Percentiles rank a stretch among this genome's conserved stretches.
These are phyloP conservation scores for Drosophila busckii DNA, from an alignment of 1,140 invertebrate species.

Conservation along the genomic window DNA sequence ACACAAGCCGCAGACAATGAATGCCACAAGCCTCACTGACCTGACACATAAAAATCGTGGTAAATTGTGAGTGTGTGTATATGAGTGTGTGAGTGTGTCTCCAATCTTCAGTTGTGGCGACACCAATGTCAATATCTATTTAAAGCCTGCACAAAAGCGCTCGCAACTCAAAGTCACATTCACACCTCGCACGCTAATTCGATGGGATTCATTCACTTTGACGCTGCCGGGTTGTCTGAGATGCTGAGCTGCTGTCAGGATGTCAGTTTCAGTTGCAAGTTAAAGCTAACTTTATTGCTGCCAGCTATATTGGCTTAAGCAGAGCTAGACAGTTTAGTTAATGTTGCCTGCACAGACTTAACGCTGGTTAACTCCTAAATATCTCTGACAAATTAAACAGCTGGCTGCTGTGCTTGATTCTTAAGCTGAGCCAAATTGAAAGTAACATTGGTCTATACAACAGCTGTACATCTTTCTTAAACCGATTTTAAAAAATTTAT, in stretches of 20 bases:
- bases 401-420: not conserved
- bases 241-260: not conserved
- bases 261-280: conserved; percentile 6
- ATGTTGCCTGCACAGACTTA: too few species aligned
- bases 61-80: not conserved
- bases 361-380: too few species aligned
- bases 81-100: conserved; percentile 1
- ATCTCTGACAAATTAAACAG: too few species aligned
- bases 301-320: conserved; percentile 6
- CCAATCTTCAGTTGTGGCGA: conserved; percentile 5
- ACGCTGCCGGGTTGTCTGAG: not conserved
- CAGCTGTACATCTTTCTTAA: not conserved
- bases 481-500: conserved; percentile 22
- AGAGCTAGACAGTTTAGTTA: not conserved
- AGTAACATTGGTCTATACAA: not conserved
- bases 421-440: too few species aligned
- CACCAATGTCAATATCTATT: conserved; percentile 68
- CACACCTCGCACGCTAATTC: conserved; percentile 43
- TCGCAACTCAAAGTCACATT: conserved; percentile 33
- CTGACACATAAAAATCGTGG: conserved; percentile 16
- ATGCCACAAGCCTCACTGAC: conserved; percentile 21
- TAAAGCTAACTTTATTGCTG: conserved; percentile 4
- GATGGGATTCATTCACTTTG: conserved; percentile 25
- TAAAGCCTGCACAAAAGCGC: conserved; percentile 29
- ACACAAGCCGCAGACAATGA: conserved; percentile 53